A percentile compares a stretch with the other conserved stretches of the same genome.
Conservation (phyloP, 2,797 vertebrate species). For the Phylloscopus collybita region DNA sequence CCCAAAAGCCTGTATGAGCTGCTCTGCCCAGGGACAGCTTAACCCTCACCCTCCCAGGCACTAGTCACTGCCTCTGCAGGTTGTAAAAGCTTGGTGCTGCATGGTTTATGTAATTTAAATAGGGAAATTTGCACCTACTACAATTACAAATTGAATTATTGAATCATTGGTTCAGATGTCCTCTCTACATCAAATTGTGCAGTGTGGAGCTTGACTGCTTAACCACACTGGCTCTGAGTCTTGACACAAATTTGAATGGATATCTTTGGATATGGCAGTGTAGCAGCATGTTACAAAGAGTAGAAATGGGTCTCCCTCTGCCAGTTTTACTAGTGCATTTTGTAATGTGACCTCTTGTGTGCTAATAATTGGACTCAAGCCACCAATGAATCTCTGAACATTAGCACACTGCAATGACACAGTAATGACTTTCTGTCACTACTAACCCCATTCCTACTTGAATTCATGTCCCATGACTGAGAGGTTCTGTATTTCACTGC, state of each 20-base stretch:
- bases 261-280: not conserved
- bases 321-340: not conserved
- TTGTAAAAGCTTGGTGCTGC: not conserved
- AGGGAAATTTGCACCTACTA: not conserved
- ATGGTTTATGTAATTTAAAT: not conserved
- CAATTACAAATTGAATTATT: not conserved
- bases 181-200: not conserved
- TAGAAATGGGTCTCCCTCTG: not conserved
- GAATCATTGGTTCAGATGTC: not conserved
- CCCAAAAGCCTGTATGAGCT: not conserved
- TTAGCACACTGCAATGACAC: not conserved
- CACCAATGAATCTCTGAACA: slow-evolving; percentile 23
- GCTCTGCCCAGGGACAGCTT: not conserved
- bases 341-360: not conserved
- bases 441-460: not conserved
- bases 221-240: not conserved
- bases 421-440: slow-evolving; percentile 53
- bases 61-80: not conserved
- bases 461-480: slow-evolving; percentile 18
- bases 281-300: not conserved
- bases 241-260: not conserved
- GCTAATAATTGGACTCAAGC: not conserved
- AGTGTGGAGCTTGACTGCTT: not conserved
- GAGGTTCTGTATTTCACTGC: not conserved
- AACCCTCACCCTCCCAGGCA: not conserved